Conservation (phyloP, 1,140 invertebrate species). For the Drosophila ambigua region DNA sequence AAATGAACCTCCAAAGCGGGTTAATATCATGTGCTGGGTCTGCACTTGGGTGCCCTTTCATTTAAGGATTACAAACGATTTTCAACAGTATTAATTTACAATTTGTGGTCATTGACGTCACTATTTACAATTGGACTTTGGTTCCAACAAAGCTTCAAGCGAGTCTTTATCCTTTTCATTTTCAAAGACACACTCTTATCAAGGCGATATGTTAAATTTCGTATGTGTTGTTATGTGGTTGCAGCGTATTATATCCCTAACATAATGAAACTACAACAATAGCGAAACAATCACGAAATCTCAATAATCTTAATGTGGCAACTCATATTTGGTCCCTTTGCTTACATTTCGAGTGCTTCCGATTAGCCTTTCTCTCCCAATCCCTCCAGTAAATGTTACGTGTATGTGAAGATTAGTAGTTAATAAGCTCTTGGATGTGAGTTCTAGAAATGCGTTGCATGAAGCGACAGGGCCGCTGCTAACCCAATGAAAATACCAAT, state of each 20-base stretch:
- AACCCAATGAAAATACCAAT: conserved; percentile 7
- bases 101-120: conserved; percentile 22
- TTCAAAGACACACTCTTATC: conserved; percentile 36
- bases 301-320: conserved; percentile 41
- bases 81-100: conserved; percentile 44
- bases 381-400: not conserved
- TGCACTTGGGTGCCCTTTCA: conserved; percentile 41
- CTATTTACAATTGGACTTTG: conserved; percentile 33
- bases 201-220: conserved; percentile 69
- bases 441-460: conserved; percentile 9
- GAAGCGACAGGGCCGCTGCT: conserved; percentile 1
- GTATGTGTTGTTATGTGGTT: conserved; percentile 16
- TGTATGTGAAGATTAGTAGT: conserved; percentile 13
- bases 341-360: conserved; percentile 19
- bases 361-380: not conserved
- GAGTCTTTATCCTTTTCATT: conserved; percentile 8
- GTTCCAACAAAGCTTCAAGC: conserved; percentile 20
- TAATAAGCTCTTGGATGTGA: conserved; percentile 53
- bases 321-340: conserved; percentile 69
- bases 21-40: conserved; percentile 11
- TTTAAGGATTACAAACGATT: conserved; percentile 18
- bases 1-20: conserved; percentile 20
- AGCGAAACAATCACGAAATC: conserved; percentile 10
- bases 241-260: not conserved
- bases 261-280: conserved; percentile 7